phyloP scores from a whole-genome alignment of 2,797 vertebrate genomes.

The Helarctos malayanus region DNA sequence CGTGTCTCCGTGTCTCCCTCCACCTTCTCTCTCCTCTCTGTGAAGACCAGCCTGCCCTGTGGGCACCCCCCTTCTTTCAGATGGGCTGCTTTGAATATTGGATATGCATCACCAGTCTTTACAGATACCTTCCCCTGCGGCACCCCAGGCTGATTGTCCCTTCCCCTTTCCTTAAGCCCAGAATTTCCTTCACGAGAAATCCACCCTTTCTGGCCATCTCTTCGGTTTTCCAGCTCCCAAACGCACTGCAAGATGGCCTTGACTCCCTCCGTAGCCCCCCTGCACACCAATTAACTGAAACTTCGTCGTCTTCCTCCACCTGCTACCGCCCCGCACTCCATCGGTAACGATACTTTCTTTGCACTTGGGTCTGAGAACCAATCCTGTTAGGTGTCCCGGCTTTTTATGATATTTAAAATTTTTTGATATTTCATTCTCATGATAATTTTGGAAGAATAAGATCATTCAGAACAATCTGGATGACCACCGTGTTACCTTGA shows the following conservation, averaged over 20 bases:
- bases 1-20: fast-evolving
- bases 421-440: background rate
- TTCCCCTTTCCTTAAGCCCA: background rate
- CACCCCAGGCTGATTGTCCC: background rate
- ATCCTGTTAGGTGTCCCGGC: background rate
- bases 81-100: background rate
- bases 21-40: background rate
- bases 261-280: background rate
- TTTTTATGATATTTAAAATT: background rate
- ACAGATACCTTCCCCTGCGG: fast-evolving
- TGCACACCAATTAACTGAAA: background rate
- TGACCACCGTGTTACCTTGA: no score
- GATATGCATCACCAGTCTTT: no score
- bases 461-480: background rate
- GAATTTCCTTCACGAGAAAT: background rate
- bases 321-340: background rate
- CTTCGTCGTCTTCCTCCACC: no score
- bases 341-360: background rate
- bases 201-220: background rate
- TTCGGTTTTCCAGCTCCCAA: background rate
- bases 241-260: no score
- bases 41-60: background rate
- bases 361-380: background rate
- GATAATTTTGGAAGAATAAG: background rate
- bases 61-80: background rate